Evolutionary conservation across 92 coral and sea anemone genomes (phyloP), one percentile per base, ranked within the genome.

Genomic region (Heteractis magnifica): DNA sequence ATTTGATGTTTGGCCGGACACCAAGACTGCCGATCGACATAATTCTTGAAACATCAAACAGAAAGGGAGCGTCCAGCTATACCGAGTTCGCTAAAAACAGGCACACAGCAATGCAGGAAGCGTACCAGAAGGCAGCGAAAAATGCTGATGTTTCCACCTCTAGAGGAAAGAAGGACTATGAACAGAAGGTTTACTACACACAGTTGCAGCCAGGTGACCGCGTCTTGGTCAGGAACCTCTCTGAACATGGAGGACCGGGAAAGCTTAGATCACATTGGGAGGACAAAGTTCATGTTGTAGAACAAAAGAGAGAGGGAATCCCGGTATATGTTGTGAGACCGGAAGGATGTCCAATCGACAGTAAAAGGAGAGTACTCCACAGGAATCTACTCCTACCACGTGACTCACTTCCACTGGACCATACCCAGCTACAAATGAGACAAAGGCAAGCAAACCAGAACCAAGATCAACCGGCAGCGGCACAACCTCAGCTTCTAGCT

Each of bases 191-290:
- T 6, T 60, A 83, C 15, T 80, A 49, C 44, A 72, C 88, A 7
- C 8, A 44, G 23, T 64, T 91, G 18, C 81, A 79, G 60, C 88
- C 88, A 16, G 88, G 92, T 5, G 94, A 85, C 56, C 34, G 90
- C 21, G 88, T 90, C 8, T 65, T 90, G 44, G 93, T 90, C 6
- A 84, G 85, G 49, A 87, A 91, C 76, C 77, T 88, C 19, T 82
- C 92, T 6, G 92, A 92, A 82, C 89, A 85, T 56, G 90, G 88
- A 76, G 87, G 92, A 15, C 95, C 92, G 3, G 92, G 92, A 20
- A 92, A 92, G 71, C 86, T 91, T 7, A 62, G 91, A 19, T 82
- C 91, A 9, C 68, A 74, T 53, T 88, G 91, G 91, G 91, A 85
- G 26, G 83, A 88, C 14, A 34, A 85, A 50, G 51, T 88, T 49